Evolutionary conservation across 2,113 vertebrate genomes (phyloP).

Genomic region (Lynx canadensis): DNA sequence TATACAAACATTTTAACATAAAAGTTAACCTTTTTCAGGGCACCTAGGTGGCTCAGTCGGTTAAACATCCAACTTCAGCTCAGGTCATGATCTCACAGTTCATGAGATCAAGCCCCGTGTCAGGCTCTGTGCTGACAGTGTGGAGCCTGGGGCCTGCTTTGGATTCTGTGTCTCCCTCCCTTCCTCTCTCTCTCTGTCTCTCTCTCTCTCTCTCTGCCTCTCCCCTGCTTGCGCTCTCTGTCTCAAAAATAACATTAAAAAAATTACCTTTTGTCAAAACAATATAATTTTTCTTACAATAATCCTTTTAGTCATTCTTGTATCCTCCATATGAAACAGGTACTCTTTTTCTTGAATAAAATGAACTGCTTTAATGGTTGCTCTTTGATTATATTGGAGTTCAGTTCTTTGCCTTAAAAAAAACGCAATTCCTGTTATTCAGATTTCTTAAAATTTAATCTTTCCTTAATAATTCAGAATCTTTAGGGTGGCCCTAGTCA

Average conservation of each 20-base stretch:
- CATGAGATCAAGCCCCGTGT: no score
- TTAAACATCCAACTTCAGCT: no score
- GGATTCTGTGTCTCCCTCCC: no score
- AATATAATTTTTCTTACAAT: not conserved
- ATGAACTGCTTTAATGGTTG: constrained; percentile 7
- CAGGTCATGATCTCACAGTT: no score
- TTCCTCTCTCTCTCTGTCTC: no score
- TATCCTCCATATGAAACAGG: not conserved
- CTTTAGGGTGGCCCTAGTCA: not conserved
- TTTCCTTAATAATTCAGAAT: not conserved
- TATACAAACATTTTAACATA: not conserved
- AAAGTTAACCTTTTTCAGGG: not conserved
- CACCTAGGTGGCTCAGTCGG: no score
- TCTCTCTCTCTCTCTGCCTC: no score
- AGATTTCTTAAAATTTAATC: not conserved
- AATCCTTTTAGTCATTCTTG: not conserved
- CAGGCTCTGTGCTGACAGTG: no score
- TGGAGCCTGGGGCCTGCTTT: no score
- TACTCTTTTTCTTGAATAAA: constrained; percentile 29
- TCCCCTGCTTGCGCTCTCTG: no score
- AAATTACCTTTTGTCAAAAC: not conserved
- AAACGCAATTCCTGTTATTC: not conserved
- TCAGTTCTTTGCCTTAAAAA: not conserved
- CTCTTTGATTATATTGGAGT: not conserved
- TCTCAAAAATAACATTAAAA: no score